Evolutionary conservation across 2,888 invertebrate genomes (phyloP).

Genomic region (Conus canariensis): DNA sequence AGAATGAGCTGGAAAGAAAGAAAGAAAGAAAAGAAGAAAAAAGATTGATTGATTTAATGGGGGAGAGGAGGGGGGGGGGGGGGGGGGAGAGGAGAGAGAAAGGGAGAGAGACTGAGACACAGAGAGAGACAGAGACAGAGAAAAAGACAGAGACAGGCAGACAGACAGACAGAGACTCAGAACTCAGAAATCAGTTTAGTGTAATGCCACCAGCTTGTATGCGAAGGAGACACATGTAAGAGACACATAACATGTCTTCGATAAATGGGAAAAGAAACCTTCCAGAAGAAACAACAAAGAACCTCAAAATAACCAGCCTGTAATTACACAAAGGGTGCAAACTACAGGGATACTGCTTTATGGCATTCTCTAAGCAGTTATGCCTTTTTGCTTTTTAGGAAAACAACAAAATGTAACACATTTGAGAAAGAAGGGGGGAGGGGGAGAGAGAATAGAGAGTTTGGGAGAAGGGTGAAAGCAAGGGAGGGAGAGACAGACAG

Average conservation of each 20-base stretch:
- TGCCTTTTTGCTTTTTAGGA: too few relatives aligned
- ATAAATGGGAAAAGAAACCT: too few relatives aligned
- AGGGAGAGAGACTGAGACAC: slow-evolving; percentile 14
- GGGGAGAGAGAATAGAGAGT: not conserved
- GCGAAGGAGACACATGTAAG: too few relatives aligned
- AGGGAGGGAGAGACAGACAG: not conserved
- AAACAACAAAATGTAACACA: too few relatives aligned
- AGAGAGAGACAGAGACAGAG: slow-evolving; percentile 12
- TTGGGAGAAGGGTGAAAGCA: not conserved
- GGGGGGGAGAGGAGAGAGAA: not conserved
- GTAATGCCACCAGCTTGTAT: too few relatives aligned
- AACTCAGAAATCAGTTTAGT: too few relatives aligned
- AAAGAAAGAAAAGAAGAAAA: not conserved
- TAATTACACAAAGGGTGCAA: too few relatives aligned
- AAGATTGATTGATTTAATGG: not conserved
- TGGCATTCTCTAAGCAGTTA: too few relatives aligned
- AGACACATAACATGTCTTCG: too few relatives aligned
- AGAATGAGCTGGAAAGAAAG: not conserved
- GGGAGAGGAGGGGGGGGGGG: not conserved
- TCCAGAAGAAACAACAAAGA: too few relatives aligned
- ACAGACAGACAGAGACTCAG: not conserved
- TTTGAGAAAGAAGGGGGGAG: not conserved
- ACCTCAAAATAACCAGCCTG: too few relatives aligned
- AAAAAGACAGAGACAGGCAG: slow-evolving; percentile 17
- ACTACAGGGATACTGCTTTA: too few relatives aligned